Evolutionary conservation across 2,888 invertebrate genomes (phyloP).

Genomic region (Eristalinus aeneus): DNA sequence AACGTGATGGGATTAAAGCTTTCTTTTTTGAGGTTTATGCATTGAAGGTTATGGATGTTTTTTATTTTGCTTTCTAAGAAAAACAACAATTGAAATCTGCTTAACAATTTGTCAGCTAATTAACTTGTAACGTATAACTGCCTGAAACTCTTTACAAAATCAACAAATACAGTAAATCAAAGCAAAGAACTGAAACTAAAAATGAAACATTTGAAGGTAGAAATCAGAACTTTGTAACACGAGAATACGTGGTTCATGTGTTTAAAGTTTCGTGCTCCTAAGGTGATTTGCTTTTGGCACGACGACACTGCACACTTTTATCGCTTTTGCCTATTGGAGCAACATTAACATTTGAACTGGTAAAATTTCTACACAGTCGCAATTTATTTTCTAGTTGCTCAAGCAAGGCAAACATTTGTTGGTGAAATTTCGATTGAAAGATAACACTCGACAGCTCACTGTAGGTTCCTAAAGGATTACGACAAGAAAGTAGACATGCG

Average conservation of each 20-base stretch:
- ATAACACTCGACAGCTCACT: too few relatives aligned
- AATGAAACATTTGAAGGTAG: not conserved
- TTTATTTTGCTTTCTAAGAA: not conserved
- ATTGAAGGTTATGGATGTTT: slow-evolving; percentile 10
- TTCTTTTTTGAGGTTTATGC: slow-evolving; percentile 19
- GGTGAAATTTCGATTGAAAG: too few relatives aligned
- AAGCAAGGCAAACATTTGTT: too few relatives aligned
- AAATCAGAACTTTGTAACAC: not conserved
- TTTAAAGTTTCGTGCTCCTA: not conserved
- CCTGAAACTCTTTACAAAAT: not conserved
- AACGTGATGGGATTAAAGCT: slow-evolving; percentile 30
- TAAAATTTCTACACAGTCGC: too few relatives aligned
- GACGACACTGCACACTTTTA: too few relatives aligned
- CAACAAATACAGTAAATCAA: not conserved
- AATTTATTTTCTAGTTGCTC: too few relatives aligned
- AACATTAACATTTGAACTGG: too few relatives aligned
- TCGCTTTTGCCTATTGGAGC: too few relatives aligned
- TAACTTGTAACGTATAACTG: not conserved
- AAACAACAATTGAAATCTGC: slow-evolving; percentile 7
- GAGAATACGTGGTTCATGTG: not conserved
- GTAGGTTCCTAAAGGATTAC: too few relatives aligned
- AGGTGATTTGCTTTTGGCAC: too few relatives aligned
- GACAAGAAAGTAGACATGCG: too few relatives aligned
- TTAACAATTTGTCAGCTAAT: slow-evolving; percentile 9
- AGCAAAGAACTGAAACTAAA: not conserved